These are phyloP conservation scores for Lycocorax pyrrhopterus DNA, from an alignment of 2,113 vertebrate species.

Conservation along the genomic window DNA sequence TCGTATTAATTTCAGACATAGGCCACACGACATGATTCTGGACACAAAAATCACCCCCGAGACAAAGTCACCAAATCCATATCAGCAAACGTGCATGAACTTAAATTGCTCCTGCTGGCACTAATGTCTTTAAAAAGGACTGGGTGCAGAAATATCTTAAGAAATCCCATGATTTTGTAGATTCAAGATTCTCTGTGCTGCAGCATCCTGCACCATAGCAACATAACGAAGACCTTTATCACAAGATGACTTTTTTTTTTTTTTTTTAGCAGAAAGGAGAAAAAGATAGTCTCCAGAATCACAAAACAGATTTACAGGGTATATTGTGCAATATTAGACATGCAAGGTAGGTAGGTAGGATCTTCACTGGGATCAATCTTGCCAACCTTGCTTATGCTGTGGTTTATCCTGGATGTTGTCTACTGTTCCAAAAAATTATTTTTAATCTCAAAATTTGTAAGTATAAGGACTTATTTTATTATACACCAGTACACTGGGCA, in stretches of 20 bases:
- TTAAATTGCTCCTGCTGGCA: background rate
- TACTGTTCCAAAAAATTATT: background rate
- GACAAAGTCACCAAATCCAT: background rate
- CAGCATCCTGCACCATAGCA: conserved; percentile 14
- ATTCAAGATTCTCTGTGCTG: background rate
- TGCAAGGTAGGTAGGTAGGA: background rate
- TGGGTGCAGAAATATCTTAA: background rate
- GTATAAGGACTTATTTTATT: background rate
- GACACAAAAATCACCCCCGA: background rate
- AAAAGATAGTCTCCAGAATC: background rate
- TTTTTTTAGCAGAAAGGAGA: background rate
- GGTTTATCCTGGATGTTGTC: background rate
- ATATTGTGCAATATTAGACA: background rate
- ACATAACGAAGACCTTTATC: background rate
- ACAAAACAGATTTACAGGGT: background rate
- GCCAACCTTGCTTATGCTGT: background rate
- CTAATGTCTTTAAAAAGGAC: background rate
- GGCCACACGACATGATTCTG: background rate
- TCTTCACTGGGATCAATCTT: background rate
- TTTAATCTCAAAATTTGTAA: background rate
- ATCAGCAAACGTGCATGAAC: background rate
- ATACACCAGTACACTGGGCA: background rate
- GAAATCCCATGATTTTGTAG: background rate
- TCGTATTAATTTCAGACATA: background rate
- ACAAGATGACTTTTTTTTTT: background rate